Evolutionary conservation across 1,140 invertebrate genomes (phyloP).

Genomic region (Scaptomyza graminum): DNA sequence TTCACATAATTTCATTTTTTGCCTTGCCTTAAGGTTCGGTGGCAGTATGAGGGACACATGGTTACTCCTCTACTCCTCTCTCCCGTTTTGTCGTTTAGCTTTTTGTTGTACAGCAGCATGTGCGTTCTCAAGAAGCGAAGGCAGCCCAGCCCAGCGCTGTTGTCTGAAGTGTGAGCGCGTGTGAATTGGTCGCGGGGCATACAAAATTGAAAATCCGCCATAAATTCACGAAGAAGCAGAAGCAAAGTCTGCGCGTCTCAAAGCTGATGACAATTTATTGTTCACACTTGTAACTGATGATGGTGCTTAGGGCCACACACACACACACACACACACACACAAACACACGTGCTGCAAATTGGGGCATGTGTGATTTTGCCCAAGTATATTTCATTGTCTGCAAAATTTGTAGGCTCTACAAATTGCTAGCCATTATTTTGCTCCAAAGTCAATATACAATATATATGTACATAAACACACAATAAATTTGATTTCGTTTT

Average conservation of each 20-base stretch:
- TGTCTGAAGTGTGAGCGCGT: constrained; percentile 7
- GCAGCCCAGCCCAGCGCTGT: background rate
- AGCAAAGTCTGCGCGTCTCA: constrained; percentile 63
- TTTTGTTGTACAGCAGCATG: constrained; percentile 34
- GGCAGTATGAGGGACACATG: background rate
- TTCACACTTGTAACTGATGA: constrained; percentile 82
- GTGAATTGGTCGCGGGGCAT: constrained; percentile 38
- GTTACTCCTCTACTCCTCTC: background rate
- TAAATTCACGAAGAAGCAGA: constrained; percentile 59
- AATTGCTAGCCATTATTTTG: constrained; percentile 76
- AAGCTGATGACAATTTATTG: constrained; percentile 81
- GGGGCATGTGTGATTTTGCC: constrained; percentile 64
- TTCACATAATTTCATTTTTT: constrained; percentile 51
- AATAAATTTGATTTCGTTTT: constrained; percentile 46
- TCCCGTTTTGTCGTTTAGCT: constrained; percentile 26
- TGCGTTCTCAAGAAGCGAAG: constrained; percentile 38
- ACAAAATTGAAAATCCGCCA: constrained; percentile 73
- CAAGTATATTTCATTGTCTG: constrained; percentile 75
- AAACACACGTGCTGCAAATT: constrained; percentile 46
- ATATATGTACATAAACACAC: constrained; percentile 26
- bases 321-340: constrained; percentile 23
- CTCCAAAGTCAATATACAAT: constrained; percentile 72
- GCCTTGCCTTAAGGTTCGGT: constrained; percentile 4
- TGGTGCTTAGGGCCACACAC: constrained; percentile 68
- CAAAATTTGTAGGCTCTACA: constrained; percentile 62